Evolutionary conservation across 30 jellyfish, hydroid and myxozoan genomes (phyloP).

Genomic region (Turritopsis dohrnii): DNA sequence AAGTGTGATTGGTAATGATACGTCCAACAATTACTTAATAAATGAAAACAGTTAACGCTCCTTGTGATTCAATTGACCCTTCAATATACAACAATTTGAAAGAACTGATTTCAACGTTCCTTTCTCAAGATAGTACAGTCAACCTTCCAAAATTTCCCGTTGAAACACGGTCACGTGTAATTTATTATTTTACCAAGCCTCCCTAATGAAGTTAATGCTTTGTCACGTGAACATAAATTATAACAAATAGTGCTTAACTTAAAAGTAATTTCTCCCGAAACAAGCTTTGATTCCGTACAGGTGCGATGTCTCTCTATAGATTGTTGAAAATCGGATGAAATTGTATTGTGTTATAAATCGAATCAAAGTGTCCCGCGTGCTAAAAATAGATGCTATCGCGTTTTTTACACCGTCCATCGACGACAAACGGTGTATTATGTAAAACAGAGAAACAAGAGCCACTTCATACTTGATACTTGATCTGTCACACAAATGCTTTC

Average conservation of each 20-base stretch:
- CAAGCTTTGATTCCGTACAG: conserved; percentile 14
- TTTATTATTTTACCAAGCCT: background rate
- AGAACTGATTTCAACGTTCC: background rate
- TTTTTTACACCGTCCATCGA: background rate
- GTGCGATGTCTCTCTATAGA: conserved; percentile 21
- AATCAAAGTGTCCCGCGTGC: background rate
- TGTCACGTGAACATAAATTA: background rate
- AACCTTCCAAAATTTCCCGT: background rate
- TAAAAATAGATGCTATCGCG: conserved; percentile 7
- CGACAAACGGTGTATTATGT: too few species aligned
- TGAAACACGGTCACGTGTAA: background rate
- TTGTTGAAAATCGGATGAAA: background rate
- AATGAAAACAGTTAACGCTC: background rate
- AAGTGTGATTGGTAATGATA: background rate
- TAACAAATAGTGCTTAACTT: background rate
- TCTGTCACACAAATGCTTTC: too few species aligned
- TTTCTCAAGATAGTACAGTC: background rate
- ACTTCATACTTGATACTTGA: too few species aligned
- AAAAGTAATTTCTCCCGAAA: background rate
- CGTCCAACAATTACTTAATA: background rate
- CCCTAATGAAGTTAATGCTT: background rate
- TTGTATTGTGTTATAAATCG: conserved; percentile 3
- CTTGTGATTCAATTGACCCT: background rate
- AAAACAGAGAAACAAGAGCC: too few species aligned
- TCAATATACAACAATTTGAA: background rate